Evolutionary conservation across 2,888 invertebrate genomes (phyloP), one percentile per base, ranked within the genome.

Genomic region (Caenorhabditis becei): DNA sequence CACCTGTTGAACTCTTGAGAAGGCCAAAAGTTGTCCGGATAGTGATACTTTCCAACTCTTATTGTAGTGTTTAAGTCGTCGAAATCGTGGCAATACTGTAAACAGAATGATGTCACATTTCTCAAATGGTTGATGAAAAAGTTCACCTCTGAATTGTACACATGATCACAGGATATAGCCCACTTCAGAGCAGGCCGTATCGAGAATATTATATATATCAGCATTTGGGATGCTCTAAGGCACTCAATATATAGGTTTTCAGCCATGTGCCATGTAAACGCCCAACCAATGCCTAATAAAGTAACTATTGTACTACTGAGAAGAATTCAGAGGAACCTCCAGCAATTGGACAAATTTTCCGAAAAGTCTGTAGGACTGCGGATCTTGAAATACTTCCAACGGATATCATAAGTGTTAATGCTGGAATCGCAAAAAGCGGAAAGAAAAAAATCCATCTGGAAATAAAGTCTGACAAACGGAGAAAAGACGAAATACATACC

Each of bases 1-100:
- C 28, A 87, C 87, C 77, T 61, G 59, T 87, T 87, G 65, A 87
- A 87, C 67, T 87, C 86, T 62, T 87, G 86, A 8, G 87, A 85
- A 20, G 87, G 86, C 87, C 87, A 87, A 67, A 82, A 85, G 58
- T 87, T 87, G 51, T 86, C 81, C 20, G 86, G 87, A 66, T 71
- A 84, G 32, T 83, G 78, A 41, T 72, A 28, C 10, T 51, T 47
- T 5, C 72, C 65, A 11, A 56, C 37, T 2, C 58, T 69, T 4
- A 58, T 63, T 24, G 84, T 72, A 0, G 75, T 56, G 51, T 84
- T 86, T 11, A 51, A 18, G 18, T 83, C 79, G 16, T 10, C 7
- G 24, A 87, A 83, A 16, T 56, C 20, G 20, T 69, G 26, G 23
- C 84, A 84, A 37, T 72, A 77, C 59, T 78, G 44, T 16, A 70